Evolutionary conservation across 2,888 invertebrate species (phyloP), one percentile per base, ranked within the genome.

Genomic region (Melanostoma scalare): DNA sequence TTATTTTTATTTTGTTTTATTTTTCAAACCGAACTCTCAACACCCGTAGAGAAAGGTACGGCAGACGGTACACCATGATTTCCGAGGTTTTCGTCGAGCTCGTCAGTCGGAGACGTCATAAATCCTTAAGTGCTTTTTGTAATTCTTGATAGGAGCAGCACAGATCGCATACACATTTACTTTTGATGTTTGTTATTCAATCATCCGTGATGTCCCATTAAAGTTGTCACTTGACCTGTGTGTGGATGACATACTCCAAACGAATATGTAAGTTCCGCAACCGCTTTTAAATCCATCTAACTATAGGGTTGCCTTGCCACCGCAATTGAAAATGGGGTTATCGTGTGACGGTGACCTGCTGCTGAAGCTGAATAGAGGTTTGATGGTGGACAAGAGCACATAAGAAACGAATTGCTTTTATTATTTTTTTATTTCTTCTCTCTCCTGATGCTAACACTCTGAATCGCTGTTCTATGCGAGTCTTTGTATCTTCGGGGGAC

Each of bases 121-220:
- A 72, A 77, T 72, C 61, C 63, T 82, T 82, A 68, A 82, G 77
- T 82, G 81, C 60, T 72, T 82, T 73, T 77, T 44, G 81, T 67
- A 61, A 73, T 67, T 72, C 55, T 61, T 82, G 50, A 40, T 61
- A 40, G 76, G 72, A 68, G 46, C 65, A 65, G 42, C 36, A 20
- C 20, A 58, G 56, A 75, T 44, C 76, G n/a, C n/a, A n/a, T n/a
- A n/a, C n/a, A 55, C 58, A 76, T 69, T 74, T 67, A 55, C 71
- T 42, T 71, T 77, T 67, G 69, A 75, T 80, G 78, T 78, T 74
- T 68, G 74, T 79, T 79, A 74, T 79, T 79, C 68, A 75, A 80
- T 80, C 75, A 80, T 80, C 56, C 56, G 6, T 31, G 63, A 63
- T 33, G 65, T 73, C 35, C 61, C 40, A 53, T 74, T 79, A 63